A percentile compares a stretch with the other conserved stretches of the same genome.
phyloP scores from a whole-genome alignment of 2,113 vertebrate species.

The Chaetodon trifascialis region DNA sequence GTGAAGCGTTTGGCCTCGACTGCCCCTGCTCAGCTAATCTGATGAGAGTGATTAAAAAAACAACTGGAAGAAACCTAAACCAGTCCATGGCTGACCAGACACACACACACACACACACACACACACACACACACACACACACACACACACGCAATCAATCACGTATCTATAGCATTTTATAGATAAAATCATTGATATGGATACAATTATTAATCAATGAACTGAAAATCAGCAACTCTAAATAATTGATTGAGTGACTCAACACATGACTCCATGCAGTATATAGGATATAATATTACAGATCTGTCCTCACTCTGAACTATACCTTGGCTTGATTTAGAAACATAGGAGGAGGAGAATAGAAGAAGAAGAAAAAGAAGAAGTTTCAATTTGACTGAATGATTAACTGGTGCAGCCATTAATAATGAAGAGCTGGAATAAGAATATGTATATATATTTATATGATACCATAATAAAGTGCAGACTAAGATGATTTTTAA shows the following conservation, averaged over 20 bases:
- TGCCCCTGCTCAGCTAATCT: conserved; percentile 83
- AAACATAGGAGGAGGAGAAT: background rate
- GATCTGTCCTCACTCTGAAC: background rate
- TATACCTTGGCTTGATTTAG: background rate
- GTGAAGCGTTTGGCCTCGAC: conserved; percentile 80
- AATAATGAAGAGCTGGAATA: background rate
- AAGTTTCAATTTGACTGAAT: background rate
- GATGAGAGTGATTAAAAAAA: conserved; percentile 84
- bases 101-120: conserved; percentile 24
- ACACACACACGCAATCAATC: conserved; percentile 20
- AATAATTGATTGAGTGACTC: conserved; percentile 45
- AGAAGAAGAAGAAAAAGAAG: background rate
- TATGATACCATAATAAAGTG: background rate
- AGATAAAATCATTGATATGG: background rate
- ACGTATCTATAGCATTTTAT: background rate
- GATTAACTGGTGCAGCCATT: background rate
- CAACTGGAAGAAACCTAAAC: conserved; percentile 79
- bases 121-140: conserved; percentile 35
- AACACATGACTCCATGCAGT: background rate
- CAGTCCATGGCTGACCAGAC: conserved; percentile 65
- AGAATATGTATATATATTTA: no score
- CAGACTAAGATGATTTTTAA: background rate
- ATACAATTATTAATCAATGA: conserved; percentile 9
- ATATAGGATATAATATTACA: conserved; percentile 37
- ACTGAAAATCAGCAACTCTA: background rate